These are phyloP conservation scores for Trichosurus vulpecula DNA, from an alignment of 2,797 vertebrate species.

Conservation along the genomic window DNA sequence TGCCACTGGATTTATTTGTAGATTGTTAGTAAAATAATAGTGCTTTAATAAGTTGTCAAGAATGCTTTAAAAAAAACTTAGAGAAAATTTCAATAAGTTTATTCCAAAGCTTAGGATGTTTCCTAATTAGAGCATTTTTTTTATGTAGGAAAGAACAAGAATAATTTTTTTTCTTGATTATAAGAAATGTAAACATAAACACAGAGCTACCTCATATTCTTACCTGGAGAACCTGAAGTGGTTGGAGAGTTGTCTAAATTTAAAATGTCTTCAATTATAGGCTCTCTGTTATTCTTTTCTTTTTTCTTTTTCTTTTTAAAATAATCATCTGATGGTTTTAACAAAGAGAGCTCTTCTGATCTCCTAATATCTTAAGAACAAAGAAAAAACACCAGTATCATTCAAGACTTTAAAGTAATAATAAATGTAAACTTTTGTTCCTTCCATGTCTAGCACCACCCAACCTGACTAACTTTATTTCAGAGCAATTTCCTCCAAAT, in stretches of 20 bases:
- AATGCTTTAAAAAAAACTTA: neutral
- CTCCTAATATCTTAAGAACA: conserved; percentile 91
- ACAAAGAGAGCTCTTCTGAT: conserved; percentile 94
- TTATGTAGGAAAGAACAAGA: neutral
- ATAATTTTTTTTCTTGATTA: neutral
- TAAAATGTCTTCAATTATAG: conserved; percentile 89
- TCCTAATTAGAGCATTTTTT: neutral
- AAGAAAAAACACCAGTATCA: neutral
- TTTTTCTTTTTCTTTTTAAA: conserved; percentile 96
- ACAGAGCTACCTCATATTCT: neutral
- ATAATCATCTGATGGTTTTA: conserved; percentile 89
- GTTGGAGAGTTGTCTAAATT: conserved; percentile 88
- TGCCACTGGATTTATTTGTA: conserved; percentile 16
- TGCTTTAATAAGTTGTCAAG: conserved; percentile 15
- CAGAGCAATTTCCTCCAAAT: neutral
- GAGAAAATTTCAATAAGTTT: conserved; percentile 5
- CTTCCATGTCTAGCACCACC: neutral
- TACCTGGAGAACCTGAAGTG: conserved; percentile 87
- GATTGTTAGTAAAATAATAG: conserved; percentile 15
- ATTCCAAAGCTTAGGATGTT: conserved; percentile 25
- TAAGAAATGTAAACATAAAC: conserved; percentile 15
- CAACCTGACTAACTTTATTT: neutral
- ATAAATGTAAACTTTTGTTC: neutral
- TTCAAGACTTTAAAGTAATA: neutral
- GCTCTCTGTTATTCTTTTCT: conserved; percentile 90